These are phyloP conservation scores for Eupeodes luniger DNA, from an alignment of 2,888 invertebrate genomes.

Conservation along the genomic window DNA sequence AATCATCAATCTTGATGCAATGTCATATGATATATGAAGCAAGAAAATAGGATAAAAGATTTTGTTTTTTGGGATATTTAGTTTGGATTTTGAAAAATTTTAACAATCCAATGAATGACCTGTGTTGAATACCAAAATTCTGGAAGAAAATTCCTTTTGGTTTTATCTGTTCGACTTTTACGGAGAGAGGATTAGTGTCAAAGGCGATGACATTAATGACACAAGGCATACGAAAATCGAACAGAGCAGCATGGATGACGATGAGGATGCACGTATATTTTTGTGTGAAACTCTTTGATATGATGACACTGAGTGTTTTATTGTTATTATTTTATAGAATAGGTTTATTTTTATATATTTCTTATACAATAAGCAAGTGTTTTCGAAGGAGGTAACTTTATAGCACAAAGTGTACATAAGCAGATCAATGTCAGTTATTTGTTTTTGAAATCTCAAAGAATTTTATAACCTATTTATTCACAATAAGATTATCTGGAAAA, in stretches of 20 bases:
- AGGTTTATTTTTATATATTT: neutral
- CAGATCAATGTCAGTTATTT: slow-evolving; percentile 1
- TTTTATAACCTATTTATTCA: neutral
- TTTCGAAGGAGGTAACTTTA: neutral
- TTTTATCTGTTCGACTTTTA: slow-evolving; percentile 10
- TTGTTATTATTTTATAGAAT: slow-evolving; percentile 14
- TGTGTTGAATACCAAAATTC: slow-evolving; percentile 46
- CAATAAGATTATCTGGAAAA: neutral
- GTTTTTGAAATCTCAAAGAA: neutral
- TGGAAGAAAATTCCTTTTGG: slow-evolving; percentile 1
- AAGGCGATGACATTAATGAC: slow-evolving; percentile 33
- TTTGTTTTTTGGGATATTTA: neutral
- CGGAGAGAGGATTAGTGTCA: slow-evolving; percentile 33
- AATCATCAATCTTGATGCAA: slow-evolving; percentile 46
- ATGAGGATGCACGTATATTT: neutral
- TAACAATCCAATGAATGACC: slow-evolving; percentile 61
- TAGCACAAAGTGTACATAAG: neutral
- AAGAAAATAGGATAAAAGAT: neutral
- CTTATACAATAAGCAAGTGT: neutral
- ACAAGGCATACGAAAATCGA: neutral
- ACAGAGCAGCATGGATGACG: neutral
- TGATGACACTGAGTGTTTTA: slow-evolving; percentile 4
- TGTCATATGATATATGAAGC: slow-evolving; percentile 16
- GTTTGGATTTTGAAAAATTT: slow-evolving; percentile 15
- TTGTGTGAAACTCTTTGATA: neutral